Base-by-base conservation (phyloP, 1,140 invertebrate genomes). In the Tetramorium alpestre region DNA sequence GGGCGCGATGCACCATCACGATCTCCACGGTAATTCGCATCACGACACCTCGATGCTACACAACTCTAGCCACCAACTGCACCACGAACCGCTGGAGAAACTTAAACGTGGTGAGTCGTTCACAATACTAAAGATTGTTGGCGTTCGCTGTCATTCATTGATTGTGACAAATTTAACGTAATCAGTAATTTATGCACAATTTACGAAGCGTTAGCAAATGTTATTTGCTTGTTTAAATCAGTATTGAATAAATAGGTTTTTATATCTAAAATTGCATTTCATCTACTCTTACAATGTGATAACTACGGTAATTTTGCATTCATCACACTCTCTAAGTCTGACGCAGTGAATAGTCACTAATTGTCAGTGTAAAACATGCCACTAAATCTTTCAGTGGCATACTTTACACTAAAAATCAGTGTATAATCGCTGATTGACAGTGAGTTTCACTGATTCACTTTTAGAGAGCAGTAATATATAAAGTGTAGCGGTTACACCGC, bases 11-110 rank as follows among this genome's bases (percentile, higher is more conserved):
- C 97, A 97, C 90, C 97, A 97, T 91, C 96, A 96, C 85, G 96
- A 96, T 91, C 95, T 97, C 7, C 96, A 96, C 92, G 96, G 94
- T 76, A 96, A 96, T 41, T 95, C 95, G 8, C 96, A 96, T 88
- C 96, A 96, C 90, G 94, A 94, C 65, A 91, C 93, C 0, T 95
- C 96, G 54, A 96, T 96, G 86, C 96, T 97, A 11, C 93, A 94
- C 91, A 93, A 89, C 88, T 93, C 93, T 28, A 93, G 88, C 62
- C 95, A 94, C 88, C 96, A 96, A 2, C 92, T 97, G 41, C 96
- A 97, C 90, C 97, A 97, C 92, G 97, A 98, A 93, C 97, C 97
- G 11, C 93, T 98, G 67, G 97, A 98, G 95, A 98, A 98, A 95
- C 96, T 98, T 88, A 98, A 98, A 97, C 96, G 97, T 97, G 96